Evolutionary conservation across 2,888 invertebrate species (phyloP), one percentile per base, ranked within the genome.

Genomic region (Ophion obscuratus): DNA sequence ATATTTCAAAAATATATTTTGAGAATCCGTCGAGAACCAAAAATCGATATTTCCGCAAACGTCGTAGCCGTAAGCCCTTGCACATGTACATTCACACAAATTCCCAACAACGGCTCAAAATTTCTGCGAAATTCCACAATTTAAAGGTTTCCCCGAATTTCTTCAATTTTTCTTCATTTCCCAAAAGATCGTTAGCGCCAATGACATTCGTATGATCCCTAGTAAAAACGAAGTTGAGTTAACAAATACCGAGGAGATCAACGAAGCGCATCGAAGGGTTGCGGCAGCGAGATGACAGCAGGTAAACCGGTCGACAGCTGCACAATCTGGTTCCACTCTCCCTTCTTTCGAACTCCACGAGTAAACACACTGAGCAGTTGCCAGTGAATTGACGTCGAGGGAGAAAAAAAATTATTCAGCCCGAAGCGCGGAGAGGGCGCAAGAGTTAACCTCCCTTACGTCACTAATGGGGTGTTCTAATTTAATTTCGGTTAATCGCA

Each of bases 401-500:
- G 31, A n/a, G 36, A 59, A 66, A 68, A 71, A 61, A 61, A 64
- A 40, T 40, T 9, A 61, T 20, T 40, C 59, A 70, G 53, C 57
- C n/a, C 40, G 53, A 36, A 80, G 67, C 53, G 57, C 31, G 31
- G 61, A 11, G 44, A 64, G 80, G 78, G 85, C 66, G 64, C 20
- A 62, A 86, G 86, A 81, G 85, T 87, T 71, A 87, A 87, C 83
- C 86, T 81, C 57, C 88, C 84, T 81, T 87, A 87, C 88, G 86
- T 88, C 83, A 85, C 88, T 88, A 87, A 91, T 89, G 90, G 88
- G 91, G 87, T 87, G 89, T 91, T 90, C 86, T 88, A 90, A 91
- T 91, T 91, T 90, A 91, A 91, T 90, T 88, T 89, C 87, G 81
- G 88, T 89, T 91, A 91, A 91, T 91, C 91, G 91, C 80, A 90